Evolutionary conservation across 2,113 vertebrate genomes (phyloP), one percentile per base, ranked within the genome.

Genomic region (Myxocyprinus asiaticus): DNA sequence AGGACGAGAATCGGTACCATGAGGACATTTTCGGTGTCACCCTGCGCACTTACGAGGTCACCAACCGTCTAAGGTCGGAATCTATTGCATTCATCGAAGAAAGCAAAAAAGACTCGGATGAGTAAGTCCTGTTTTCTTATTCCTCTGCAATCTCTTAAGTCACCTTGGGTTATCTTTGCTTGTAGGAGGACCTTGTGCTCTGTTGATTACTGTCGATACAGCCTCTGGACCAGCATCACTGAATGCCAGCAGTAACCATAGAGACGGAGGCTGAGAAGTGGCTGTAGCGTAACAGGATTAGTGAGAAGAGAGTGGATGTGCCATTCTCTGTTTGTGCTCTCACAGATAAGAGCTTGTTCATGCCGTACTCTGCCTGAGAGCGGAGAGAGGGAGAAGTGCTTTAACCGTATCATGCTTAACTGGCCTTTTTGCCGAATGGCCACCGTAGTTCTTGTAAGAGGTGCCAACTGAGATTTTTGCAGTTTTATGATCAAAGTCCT

Each of bases 1-100:
- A 99, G 98, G 98, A 98, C 86, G 97, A 98, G 91, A 96, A 95
- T 86, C 95, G 96, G 66, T 99, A 99, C 88, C 98, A 99, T 0
- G 98, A 99, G 88, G 98, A 99, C 86, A 99, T 99, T 86, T 99
- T 99, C 6, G 98, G 98, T 2, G 97, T 99, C 87, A 99, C 98
- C 80, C 92, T 99, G 87, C 93, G 97, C 22, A 99, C 97, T 0
- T 98, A 99, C 0, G 98, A 99, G 89, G 97, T 99, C 90, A 99
- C 97, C 85, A 99, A 98, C 90, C 94, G 97, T 82, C 95, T 99
- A 88, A 94, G 98, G 80, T 99, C 97, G 0, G 97, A 98, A 91
- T 99, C 98, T 70, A 99, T 99, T 9, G 98, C 98, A 14, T 98
- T 94, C 92, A 99, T 96, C 8, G 98, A 98, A 86, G 98, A 99